Evolutionary conservation across 2,888 invertebrate genomes (phyloP), one percentile per base, ranked within the genome.

Genomic region (Lypha dubia): DNA sequence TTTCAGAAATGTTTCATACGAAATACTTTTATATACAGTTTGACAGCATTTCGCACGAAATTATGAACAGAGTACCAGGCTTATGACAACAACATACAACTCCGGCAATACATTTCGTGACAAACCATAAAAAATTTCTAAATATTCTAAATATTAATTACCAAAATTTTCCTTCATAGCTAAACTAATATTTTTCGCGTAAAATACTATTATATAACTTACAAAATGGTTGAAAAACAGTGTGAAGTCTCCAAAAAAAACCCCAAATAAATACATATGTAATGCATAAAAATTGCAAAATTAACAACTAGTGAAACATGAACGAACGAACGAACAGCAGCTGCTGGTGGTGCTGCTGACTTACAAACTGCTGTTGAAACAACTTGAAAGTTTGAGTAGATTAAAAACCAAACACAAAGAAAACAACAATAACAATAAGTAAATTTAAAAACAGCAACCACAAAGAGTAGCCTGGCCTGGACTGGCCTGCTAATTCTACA

Each of bases 331-430:
- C 49, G 22, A 70, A 65, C 76, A 65, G 73, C 70, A 62, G 74
- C 83, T 65, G 41, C 15, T 38, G 51, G 60, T 24, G 73, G 65
- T 68, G 74, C 83, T 65, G 41, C 15, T 38, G 51, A 68, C 35
- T 46, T 20, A 62, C n/a, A 70, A 65, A 71, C 67, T 53, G 73
- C 70, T 65, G 65, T 51, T 67, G 24, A 73, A 73, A 44, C 62
- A 51, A 68, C 22, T 63, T 81, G 53, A 60, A 75, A 62, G 60
- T 77, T 67, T 71, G 60, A 82, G 58, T 41, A 79, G 73, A 73
- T 73, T 77, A 79, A 24, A 38, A 63, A 44, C 56, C n/a, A 22
- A 6, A 49, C 11, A 65, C 17, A 49, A 44, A 71, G 5, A 58
- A 46, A 28, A 28, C 22, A 76, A 58, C 17, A 60, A 63, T 15